Percentiles rank a stretch among this genome's conserved stretches.
Conservation (phyloP, 2,888 invertebrate species). For the Dione juno region DNA sequence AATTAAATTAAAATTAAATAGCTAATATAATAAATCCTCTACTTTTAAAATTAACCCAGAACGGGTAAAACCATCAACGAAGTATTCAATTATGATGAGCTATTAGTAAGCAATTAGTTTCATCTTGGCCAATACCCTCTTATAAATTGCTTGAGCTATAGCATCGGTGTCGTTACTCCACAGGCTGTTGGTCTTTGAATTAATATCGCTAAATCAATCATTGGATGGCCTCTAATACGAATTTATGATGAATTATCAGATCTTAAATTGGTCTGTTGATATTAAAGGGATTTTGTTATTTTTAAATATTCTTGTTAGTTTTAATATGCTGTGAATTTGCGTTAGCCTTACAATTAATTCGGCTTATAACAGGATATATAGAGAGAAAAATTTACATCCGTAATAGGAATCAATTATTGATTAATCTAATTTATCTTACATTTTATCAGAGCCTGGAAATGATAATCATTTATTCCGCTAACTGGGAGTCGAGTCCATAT, state of each 20-base stretch:
- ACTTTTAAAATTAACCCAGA: neutral
- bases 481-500: too few species aligned
- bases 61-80: neutral
- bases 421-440: too few species aligned
- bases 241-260: conserved; percentile 4
- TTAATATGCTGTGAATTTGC: neutral
- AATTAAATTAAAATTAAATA: too few species aligned
- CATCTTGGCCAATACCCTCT: conserved; percentile 21
- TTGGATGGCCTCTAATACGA: neutral
- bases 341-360: too few species aligned
- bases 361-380: too few species aligned
- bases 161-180: conserved; percentile 13
- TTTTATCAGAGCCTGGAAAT: too few species aligned
- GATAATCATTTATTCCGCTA: too few species aligned
- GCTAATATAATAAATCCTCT: neutral
- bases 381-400: too few species aligned
- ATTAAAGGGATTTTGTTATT: neutral
- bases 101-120: conserved; percentile 36
- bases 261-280: neutral
- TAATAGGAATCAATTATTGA: too few species aligned
- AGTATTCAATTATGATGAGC: conserved; percentile 13
- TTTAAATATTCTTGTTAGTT: neutral
- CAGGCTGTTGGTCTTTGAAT: conserved; percentile 26
- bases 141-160: conserved; percentile 28
- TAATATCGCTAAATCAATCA: conserved; percentile 29